A percentile compares a stretch with the other conserved stretches of the same genome.
These are phyloP conservation scores for Petrolisthes cinctipes DNA, from an alignment of 2,888 invertebrate species.

Conservation along the genomic window DNA sequence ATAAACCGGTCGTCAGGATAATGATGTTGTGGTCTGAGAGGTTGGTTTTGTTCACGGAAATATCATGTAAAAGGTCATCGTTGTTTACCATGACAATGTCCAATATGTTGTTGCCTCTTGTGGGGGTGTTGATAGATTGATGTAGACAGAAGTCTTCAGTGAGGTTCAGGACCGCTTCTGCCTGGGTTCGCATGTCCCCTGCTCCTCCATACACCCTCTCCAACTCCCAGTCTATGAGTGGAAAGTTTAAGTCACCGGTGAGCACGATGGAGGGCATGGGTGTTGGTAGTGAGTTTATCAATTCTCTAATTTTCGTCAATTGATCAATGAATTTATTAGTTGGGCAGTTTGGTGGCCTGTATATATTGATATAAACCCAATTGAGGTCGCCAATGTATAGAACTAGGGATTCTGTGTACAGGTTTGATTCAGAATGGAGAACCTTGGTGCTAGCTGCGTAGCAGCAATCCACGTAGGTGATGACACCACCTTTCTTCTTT, in stretches of 20 bases:
- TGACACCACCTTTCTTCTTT: too few species aligned
- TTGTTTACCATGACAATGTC: slow-evolving; percentile 16
- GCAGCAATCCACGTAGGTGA: background rate
- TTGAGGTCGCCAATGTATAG: background rate
- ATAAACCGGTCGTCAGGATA: background rate
- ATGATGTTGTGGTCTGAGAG: slow-evolving; percentile 18
- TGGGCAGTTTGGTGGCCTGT: slow-evolving; percentile 20
- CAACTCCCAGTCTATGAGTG: slow-evolving; percentile 16
- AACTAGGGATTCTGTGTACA: background rate
- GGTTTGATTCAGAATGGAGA: background rate
- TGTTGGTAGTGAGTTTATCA: too few species aligned
- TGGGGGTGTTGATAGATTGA: slow-evolving; percentile 6
- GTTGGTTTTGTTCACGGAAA: background rate
- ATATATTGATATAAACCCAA: slow-evolving; percentile 11
- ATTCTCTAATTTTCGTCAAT: background rate
- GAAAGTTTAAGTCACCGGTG: background rate
- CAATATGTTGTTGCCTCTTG: background rate
- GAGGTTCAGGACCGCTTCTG: background rate
- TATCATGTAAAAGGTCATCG: slow-evolving; percentile 3
- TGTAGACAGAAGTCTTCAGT: background rate
- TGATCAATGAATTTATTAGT: background rate
- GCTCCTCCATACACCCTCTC: background rate
- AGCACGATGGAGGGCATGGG: too few species aligned
- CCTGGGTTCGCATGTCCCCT: background rate
- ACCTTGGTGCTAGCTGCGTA: background rate